Percentiles rank a stretch among this genome's conserved stretches.
These are phyloP conservation scores for Neopelma chrysocephalum DNA, from an alignment of 2,797 vertebrate genomes.

Conservation along the genomic window DNA sequence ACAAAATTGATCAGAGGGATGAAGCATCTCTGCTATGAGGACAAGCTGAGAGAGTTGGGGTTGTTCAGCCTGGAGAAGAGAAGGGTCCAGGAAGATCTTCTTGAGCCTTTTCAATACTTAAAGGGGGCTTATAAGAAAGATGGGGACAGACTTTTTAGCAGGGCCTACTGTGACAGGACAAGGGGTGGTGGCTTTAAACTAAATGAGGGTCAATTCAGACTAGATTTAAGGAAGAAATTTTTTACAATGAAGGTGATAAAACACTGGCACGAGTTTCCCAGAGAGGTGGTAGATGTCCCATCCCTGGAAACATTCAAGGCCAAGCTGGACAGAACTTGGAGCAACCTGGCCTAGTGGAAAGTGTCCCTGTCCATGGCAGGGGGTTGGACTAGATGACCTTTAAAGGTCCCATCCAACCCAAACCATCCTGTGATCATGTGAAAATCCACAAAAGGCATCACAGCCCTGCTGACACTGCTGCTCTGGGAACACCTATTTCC, in stretches of 20 bases:
- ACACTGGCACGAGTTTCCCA: background rate
- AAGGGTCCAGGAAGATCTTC: background rate
- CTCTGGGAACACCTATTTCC: background rate
- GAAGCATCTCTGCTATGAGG: background rate
- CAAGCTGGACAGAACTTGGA: accelerated
- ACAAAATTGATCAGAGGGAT: accelerated
- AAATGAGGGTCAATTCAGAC: background rate
- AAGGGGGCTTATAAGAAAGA: background rate
- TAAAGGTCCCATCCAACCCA: background rate
- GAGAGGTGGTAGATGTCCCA: background rate
- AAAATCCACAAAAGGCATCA: accelerated
- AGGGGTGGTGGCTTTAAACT: background rate
- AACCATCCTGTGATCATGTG: accelerated
- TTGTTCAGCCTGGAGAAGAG: background rate
- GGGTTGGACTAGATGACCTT: accelerated
- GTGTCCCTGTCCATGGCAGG: accelerated
- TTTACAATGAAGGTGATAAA: background rate
- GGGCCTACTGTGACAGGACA: background rate
- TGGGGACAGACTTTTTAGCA: background rate
- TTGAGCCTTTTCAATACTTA: accelerated
- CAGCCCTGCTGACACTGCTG: background rate
- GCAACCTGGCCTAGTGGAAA: accelerated
- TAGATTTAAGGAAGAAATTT: background rate
- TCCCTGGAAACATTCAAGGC: no score
- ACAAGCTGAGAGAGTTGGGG: background rate